Evolutionary conservation across 1,140 invertebrate species (phyloP).

Genomic region (Drosophila kepulauana): DNA sequence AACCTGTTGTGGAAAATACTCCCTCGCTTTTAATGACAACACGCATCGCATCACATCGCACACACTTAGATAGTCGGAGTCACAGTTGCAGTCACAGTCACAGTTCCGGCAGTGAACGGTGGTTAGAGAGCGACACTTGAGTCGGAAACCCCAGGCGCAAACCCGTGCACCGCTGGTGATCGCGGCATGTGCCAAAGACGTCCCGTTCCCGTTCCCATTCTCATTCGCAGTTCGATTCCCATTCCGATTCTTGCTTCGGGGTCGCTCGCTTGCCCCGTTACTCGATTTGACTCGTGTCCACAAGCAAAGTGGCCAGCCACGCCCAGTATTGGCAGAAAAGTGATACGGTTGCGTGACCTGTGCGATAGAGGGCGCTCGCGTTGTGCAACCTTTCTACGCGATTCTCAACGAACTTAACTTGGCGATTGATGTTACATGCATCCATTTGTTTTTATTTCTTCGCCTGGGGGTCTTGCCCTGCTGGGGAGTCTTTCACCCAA

Average conservation of each 20-base stretch:
- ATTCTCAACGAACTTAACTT: constrained; percentile 18
- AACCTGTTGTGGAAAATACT: constrained; percentile 59
- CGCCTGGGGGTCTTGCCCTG: constrained; percentile 16
- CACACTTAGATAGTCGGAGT: constrained; percentile 1
- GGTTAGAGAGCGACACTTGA: constrained; percentile 58
- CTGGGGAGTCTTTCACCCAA: constrained; percentile 40
- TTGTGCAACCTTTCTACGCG: constrained; percentile 37
- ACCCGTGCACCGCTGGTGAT: constrained; percentile 73
- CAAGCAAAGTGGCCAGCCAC: constrained; percentile 10
- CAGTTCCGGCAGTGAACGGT: constrained; percentile 32
- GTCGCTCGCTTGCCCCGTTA: constrained; percentile 22
- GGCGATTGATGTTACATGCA: constrained; percentile 1
- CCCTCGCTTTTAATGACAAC: constrained; percentile 57
- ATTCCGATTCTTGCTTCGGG: constrained; percentile 10
- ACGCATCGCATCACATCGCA: constrained; percentile 2
- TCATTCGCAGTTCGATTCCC: constrained; percentile 24
- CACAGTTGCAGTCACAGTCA: constrained; percentile 35
- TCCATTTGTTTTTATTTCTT: constrained; percentile 31
- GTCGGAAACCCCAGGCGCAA: constrained; percentile 68
- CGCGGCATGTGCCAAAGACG: constrained; percentile 78
- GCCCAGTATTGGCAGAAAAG: constrained; percentile 11
- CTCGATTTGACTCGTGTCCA: constrained; percentile 35
- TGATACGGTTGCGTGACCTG: constrained; percentile 25
- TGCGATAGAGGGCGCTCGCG: constrained; percentile 12
- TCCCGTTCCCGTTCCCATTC: constrained; percentile 32